Evolutionary conservation across 2,888 invertebrate species (phyloP), one percentile per base, ranked within the genome.

Genomic region (Cerceris rybyensis): DNA sequence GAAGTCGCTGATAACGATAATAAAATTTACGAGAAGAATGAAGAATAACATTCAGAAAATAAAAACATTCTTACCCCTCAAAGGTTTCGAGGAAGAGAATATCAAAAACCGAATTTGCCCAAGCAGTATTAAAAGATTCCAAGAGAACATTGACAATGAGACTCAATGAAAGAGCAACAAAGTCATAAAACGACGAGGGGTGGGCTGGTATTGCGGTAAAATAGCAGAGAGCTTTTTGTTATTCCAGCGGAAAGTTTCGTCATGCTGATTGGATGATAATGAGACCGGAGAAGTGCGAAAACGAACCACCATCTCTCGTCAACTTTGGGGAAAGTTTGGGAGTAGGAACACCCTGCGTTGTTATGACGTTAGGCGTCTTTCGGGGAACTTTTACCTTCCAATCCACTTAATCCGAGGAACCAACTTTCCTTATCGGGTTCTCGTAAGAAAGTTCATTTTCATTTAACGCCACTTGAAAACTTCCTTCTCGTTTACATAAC

Each of bases 211-310:
- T 14, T 39, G 41, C 52, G 60, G 42, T 69, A 58, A 81, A 70
- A 81, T 67, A 59, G 52, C 46, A 54, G 13, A 41, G 55, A 55
- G 17, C 74, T 72, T 76, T 73, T 68, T 75, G 65, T 78, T 78
- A 78, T 83, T 78, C 72, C 54, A 16, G 14, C 67, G 70, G 77
- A 73, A 84, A 84, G 70, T 79, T 80, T 52, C 41, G 65, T 66
- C 75, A 78, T 76, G 72, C 78, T 80, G 82, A 84, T 84, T 81
- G 82, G 73, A 81, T 78, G 80, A 85, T 83, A 85, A 86, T 80
- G 80, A 78, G 70, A 52, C 64, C 58, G 70, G 55, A 57, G 54
- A 67, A 58, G 65, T 52, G 65, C 68, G 60, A 72, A 75, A 80
- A 80, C 79, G 76, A 78, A 78, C 69, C 71, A 76, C n/a, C 60